Conservation (phyloP, 53 echinoderm and acorn worm genomes). For the Echinarachnius parma region DNA sequence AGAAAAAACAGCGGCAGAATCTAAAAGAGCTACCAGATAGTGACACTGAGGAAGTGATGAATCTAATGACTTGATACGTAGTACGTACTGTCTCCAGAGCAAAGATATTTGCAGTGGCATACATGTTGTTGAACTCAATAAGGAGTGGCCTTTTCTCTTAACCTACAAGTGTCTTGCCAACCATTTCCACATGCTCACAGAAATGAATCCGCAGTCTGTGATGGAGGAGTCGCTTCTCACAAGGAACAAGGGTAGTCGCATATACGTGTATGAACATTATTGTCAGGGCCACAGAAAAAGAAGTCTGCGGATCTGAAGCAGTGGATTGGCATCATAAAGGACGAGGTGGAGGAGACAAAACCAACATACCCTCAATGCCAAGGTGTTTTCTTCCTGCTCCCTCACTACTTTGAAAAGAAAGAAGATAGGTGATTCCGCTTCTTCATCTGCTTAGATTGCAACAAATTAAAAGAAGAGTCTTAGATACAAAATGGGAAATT, state of each 20-base stretch:
- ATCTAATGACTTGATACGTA: slow-evolving; percentile 47
- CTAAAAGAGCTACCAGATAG: slow-evolving; percentile 47
- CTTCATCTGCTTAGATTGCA: no score
- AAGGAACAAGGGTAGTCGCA: slow-evolving; percentile 49
- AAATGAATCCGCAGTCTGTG: slow-evolving; percentile 38
- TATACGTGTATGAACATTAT: slow-evolving; percentile 41
- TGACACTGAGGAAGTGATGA: slow-evolving; percentile 47
- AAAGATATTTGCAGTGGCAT: slow-evolving; percentile 54
- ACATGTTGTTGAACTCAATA: slow-evolving; percentile 47
- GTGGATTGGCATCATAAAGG: slow-evolving; percentile 51
- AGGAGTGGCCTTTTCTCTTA: slow-evolving; percentile 57
- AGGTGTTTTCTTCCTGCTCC: slow-evolving; percentile 53
- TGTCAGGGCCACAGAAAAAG: slow-evolving; percentile 48
- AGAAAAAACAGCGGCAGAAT: slow-evolving; percentile 50
- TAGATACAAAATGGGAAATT: no score
- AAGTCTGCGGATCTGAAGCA: slow-evolving; percentile 35
- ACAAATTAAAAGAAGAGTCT: no score
- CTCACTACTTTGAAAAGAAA: slow-evolving; percentile 43
- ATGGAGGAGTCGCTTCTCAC: slow-evolving; percentile 47
- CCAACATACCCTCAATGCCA: slow-evolving; percentile 44
- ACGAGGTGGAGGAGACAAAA: slow-evolving; percentile 47
- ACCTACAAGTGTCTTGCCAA: slow-evolving; percentile 49
- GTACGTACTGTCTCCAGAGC: slow-evolving; percentile 47
- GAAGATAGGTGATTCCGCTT: slow-evolving; percentile 51
- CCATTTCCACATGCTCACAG: slow-evolving; percentile 49